A percentile compares a stretch with the other conserved stretches of the same genome.
phyloP scores from a whole-genome alignment of 2,888 invertebrate species.

The Amorpha juglandis region DNA sequence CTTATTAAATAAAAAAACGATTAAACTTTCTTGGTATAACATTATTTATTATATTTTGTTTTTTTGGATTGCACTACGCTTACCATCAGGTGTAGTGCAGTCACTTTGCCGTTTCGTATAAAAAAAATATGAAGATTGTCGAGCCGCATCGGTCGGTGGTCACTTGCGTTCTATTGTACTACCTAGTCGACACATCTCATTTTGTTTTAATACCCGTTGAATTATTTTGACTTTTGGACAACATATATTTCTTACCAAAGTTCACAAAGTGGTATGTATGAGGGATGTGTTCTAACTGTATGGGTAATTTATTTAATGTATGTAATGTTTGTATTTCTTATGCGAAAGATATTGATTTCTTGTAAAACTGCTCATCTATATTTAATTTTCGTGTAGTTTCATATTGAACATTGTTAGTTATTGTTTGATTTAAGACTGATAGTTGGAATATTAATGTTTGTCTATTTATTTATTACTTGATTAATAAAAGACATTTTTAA shows the following conservation, averaged over 20 bases:
- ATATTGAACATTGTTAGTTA: constrained; percentile 49
- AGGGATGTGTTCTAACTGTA: not conserved
- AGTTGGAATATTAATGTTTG: constrained; percentile 54
- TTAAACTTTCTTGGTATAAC: too few species aligned
- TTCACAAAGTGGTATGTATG: not conserved
- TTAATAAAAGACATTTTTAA: constrained; percentile 48
- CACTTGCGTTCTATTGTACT: not conserved
- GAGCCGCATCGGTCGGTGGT: too few species aligned
- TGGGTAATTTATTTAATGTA: constrained; percentile 13
- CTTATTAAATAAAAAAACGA: too few species aligned
- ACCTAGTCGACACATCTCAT: constrained; percentile 29
- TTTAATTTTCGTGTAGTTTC: constrained; percentile 41
- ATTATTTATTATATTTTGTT: too few species aligned
- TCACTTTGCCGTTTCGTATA: too few species aligned
- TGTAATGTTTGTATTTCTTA: constrained; percentile 7
- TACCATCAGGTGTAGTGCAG: too few species aligned
- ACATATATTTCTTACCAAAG: constrained; percentile 12
- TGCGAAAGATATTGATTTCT: constrained; percentile 19
- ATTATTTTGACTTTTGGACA: not conserved
- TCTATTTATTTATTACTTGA: constrained; percentile 51
- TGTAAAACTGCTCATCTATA: constrained; percentile 48
- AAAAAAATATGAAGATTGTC: too few species aligned
- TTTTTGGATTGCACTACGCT: too few species aligned
- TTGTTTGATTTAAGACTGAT: constrained; percentile 75
- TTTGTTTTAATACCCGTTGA: constrained; percentile 17